These are phyloP conservation scores for Enteromius anoplus DNA, from an alignment of 2,797 vertebrate species.

Conservation along the genomic window DNA sequence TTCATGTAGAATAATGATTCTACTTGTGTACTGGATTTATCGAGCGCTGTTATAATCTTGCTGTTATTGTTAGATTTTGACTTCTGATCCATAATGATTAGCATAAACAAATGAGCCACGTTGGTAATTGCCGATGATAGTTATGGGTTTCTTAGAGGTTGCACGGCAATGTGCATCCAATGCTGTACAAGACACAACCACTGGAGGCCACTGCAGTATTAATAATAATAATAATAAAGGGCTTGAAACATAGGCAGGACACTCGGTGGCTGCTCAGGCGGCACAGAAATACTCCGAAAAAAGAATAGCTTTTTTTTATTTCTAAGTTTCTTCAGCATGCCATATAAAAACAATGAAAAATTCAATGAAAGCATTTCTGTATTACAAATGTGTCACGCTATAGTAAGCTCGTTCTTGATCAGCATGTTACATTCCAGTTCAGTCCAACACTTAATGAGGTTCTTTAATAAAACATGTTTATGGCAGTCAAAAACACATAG, in stretches of 20 bases:
- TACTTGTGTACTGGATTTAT: background rate
- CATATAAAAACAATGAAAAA: constrained; percentile 79
- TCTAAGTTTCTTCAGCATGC: constrained; percentile 75
- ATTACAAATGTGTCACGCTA: constrained; percentile 66
- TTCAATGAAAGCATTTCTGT: constrained; percentile 62
- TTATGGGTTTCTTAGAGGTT: background rate
- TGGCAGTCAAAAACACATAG: constrained; percentile 10
- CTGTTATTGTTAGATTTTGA: background rate
- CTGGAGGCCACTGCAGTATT: constrained; percentile 21
- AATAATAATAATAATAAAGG: background rate
- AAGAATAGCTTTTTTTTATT: constrained; percentile 67
- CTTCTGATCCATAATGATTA: constrained; percentile 13
- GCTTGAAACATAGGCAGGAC: background rate
- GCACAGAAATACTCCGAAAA: constrained; percentile 58
- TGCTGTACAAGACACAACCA: constrained; percentile 13
- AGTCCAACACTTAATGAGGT: constrained; percentile 13
- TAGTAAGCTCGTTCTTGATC: constrained; percentile 39
- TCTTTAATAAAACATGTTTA: constrained; percentile 16
- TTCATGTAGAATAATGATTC: constrained; percentile 1
- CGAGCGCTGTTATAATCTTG: background rate
- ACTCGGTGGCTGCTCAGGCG: background rate
- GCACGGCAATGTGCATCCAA: background rate
- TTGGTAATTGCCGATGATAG: background rate
- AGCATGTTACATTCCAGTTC: constrained; percentile 36
- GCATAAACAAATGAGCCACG: background rate